Evolutionary conservation across 2,888 invertebrate species (phyloP).

Genomic region (Thymelicus sylvestris): DNA sequence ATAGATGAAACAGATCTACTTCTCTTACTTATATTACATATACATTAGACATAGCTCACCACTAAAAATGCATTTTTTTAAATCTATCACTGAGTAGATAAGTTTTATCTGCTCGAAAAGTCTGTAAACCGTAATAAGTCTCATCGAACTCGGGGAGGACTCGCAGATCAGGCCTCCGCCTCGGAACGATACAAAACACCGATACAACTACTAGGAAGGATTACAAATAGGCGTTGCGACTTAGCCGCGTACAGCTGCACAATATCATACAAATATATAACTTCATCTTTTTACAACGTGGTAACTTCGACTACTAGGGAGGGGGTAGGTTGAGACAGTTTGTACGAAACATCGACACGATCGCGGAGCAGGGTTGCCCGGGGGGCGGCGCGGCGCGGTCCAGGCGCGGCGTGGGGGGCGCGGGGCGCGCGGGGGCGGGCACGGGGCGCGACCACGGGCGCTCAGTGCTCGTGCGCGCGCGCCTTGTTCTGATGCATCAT

Average conservation of each 20-base stretch:
- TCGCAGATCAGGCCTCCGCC: constrained; percentile 52
- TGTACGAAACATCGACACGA: constrained; percentile 67
- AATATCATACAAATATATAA: constrained; percentile 72
- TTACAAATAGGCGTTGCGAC: constrained; percentile 75
- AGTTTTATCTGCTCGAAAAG: constrained; percentile 84
- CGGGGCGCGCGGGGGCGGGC: constrained; percentile 45
- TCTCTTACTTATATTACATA: constrained; percentile 72
- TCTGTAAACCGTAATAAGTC: constrained; percentile 76
- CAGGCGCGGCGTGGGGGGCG: constrained; percentile 48
- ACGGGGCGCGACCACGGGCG: constrained; percentile 47
- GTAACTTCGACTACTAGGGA: constrained; percentile 76
- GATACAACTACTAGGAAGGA: constrained; percentile 80
- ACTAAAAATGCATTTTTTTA: constrained; percentile 83
- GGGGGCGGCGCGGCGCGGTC: constrained; percentile 53
- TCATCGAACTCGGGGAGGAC: constrained; percentile 59
- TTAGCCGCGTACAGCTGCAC: constrained; percentile 80
- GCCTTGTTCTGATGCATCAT: constrained; percentile 88
- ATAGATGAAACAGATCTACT: constrained; percentile 84
- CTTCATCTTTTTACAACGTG: constrained; percentile 78
- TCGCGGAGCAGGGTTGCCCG: constrained; percentile 39
- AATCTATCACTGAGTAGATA: constrained; percentile 82
- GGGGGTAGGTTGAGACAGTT: constrained; percentile 68
- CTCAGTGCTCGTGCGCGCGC: constrained; percentile 79
- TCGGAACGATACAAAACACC: constrained; percentile 56
- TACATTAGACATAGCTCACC: constrained; percentile 77